Conservation (phyloP, 1,140 invertebrate genomes). For the Pseudomyrmex sp. region DNA sequence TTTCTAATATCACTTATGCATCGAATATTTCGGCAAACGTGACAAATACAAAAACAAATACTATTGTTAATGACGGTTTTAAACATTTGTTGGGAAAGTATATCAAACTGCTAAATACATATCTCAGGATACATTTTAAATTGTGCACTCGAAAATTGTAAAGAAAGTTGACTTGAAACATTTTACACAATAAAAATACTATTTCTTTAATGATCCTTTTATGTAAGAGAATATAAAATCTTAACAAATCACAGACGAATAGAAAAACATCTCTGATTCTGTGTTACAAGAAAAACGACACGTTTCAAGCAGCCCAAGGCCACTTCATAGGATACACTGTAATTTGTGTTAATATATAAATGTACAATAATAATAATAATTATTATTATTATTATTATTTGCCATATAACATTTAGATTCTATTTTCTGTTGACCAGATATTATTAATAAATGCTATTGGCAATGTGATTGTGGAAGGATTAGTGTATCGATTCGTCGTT, state of each 20-base stretch:
- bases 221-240: constrained; percentile 46
- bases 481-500: constrained; percentile 35
- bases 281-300: constrained; percentile 28
- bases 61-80: constrained; percentile 9
- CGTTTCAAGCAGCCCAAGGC: constrained; percentile 35
- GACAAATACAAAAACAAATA: constrained; percentile 55
- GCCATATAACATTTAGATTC: constrained; percentile 41
- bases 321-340: constrained; percentile 40
- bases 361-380: constrained; percentile 25
- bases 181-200: constrained; percentile 27
- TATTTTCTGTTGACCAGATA: constrained; percentile 46
- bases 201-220: constrained; percentile 47
- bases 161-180: constrained; percentile 36
- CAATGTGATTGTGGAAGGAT: constrained; percentile 50
- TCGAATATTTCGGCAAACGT: constrained; percentile 63
- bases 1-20: constrained; percentile 69
- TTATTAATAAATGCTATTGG: constrained; percentile 48
- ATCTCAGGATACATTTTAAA: constrained; percentile 46
- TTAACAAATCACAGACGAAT: constrained; percentile 42
- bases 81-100: constrained; percentile 48
- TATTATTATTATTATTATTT: constrained; percentile 45
- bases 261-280: constrained; percentile 37
- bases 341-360: constrained; percentile 39
- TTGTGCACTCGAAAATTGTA: constrained; percentile 46
- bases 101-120: constrained; percentile 55